These are phyloP conservation scores for Drosophila aldrichi DNA, from an alignment of 2,888 invertebrate genomes.

Conservation along the genomic window DNA sequence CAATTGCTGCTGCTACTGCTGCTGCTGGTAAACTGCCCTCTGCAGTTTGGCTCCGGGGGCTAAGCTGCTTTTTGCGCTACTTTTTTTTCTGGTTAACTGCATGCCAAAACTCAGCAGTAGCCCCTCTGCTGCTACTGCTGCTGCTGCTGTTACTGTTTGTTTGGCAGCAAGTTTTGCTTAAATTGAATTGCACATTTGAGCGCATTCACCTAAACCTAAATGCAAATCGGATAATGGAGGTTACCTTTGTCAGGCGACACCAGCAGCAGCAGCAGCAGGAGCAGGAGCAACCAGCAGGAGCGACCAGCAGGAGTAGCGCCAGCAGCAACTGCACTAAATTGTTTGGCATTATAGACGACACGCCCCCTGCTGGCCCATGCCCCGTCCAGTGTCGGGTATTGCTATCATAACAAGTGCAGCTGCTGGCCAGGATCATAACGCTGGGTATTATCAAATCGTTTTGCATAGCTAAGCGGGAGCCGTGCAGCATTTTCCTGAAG, in stretches of 20 bases:
- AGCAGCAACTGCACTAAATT: conserved; percentile 67
- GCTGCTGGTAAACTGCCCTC: conserved; percentile 13
- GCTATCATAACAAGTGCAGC: conserved; percentile 78
- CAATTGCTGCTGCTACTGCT: conserved; percentile 7
- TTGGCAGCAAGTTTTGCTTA: conserved; percentile 64
- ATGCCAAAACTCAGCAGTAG: conserved; percentile 56
- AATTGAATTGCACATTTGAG: conserved; percentile 83
- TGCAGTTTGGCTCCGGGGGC: conserved; percentile 39
- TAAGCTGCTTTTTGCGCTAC: conserved; percentile 79
- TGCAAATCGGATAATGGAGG: conserved; percentile 79
- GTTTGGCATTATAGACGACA: conserved; percentile 70
- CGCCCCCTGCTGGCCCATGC: conserved; percentile 2
- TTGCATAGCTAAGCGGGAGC: conserved; percentile 57
- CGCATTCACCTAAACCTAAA: conserved; percentile 80
- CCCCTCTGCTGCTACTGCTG: not conserved
- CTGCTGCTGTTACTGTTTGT: conserved; percentile 38
- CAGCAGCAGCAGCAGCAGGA: conserved; percentile 4
- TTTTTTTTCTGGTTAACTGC: conserved; percentile 80
- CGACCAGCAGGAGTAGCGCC: conserved; percentile 8
- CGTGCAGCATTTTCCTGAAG: conserved; percentile 18
- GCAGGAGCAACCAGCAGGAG: conserved; percentile 22
- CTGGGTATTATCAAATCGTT: conserved; percentile 68
- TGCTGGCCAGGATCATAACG: conserved; percentile 65
- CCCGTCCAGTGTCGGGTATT: conserved; percentile 25
- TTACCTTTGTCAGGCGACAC: conserved; percentile 70